Base-by-base conservation (phyloP, 2,888 invertebrate species). In the Cheiracanthium punctorium region DNA sequence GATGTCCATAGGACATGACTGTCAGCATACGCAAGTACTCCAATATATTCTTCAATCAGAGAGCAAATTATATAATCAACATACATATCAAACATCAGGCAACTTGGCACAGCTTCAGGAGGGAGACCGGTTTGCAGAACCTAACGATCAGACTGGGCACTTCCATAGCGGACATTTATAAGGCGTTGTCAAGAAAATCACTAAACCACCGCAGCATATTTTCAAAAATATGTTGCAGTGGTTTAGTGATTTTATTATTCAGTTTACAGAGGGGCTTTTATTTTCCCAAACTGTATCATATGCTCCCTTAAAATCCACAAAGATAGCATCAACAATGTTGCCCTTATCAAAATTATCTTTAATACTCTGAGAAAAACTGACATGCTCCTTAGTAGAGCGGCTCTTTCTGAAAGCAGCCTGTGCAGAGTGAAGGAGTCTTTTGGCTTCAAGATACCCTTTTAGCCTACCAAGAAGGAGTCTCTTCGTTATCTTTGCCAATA, bases 241-340 rank as follows among this genome's bases (percentile, higher is more conserved):
- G n/a, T n/a, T n/a, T n/a, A n/a, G n/a, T n/a, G n/a, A n/a, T n/a
- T 30, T 0, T 67, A 67, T 7, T 30, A 29, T 0, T 0, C 24
- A 67, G 24, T 67, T 24, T 29, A 1, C 10, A 30, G 0, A 67
- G 17, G 32, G 24, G 29, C 10, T 28, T 37, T 37, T 69, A 12
- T 28, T 77, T 33, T 52, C 29, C 77, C 48, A 77, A 24, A 69
- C 69, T 30, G 48, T 32, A 48, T 32, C 24, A 8, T 69, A 77
- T 69, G 32, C 48, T 48, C 77, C 48, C 24, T 77, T 77, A 20
- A 77, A 77, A 69, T 77, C 24, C 69, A 67, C 32, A 43, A 77
- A 77, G n/a, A 77, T 30, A 48, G 77, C 33, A 33, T 5, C 37
- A n/a, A 71, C 33, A 24, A 79, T 71, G 32, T 70, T 28, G 29